These are phyloP conservation scores for Orgyia antiqua DNA, from an alignment of 2,888 invertebrate species.

Conservation along the genomic window DNA sequence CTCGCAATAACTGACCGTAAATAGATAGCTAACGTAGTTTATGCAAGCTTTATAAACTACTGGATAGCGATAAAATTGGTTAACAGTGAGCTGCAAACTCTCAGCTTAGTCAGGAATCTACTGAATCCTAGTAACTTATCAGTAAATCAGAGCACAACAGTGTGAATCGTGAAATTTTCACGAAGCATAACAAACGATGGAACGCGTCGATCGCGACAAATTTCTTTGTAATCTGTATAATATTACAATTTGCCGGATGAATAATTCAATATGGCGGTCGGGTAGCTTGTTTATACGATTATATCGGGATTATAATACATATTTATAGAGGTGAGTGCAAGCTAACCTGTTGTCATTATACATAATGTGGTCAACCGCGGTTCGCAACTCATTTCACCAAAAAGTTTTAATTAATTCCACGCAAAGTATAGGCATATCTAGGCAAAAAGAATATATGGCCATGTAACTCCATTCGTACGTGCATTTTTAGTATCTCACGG, in stretches of 20 bases:
- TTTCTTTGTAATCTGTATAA: constrained; percentile 63
- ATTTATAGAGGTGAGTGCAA: constrained; percentile 27
- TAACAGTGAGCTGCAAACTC: not conserved
- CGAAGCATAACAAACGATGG: constrained; percentile 30
- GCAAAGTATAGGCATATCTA: too few species aligned
- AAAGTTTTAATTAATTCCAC: too few species aligned
- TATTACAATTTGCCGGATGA: constrained; percentile 69
- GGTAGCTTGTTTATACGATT: constrained; percentile 54
- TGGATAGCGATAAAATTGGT: too few species aligned
- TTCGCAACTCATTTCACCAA: too few species aligned
- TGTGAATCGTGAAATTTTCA: constrained; percentile 21
- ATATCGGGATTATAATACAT: constrained; percentile 34
- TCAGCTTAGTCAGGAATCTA: not conserved
- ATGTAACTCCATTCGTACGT: too few species aligned
- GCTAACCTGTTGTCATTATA: constrained; percentile 30
- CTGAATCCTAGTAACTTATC: not conserved
- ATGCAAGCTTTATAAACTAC: too few species aligned
- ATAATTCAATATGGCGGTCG: constrained; percentile 61
- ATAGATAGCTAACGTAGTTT: too few species aligned
- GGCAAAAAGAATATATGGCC: too few species aligned
- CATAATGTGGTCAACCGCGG: constrained; percentile 22
- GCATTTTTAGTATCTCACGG: too few species aligned
- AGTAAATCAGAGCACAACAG: too few species aligned
- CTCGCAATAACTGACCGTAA: too few species aligned
- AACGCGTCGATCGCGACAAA: constrained; percentile 49